Evolutionary conservation across 2,113 vertebrate genomes (phyloP), one percentile per base, ranked within the genome.

Genomic region (Prochilodus magdalenae): DNA sequence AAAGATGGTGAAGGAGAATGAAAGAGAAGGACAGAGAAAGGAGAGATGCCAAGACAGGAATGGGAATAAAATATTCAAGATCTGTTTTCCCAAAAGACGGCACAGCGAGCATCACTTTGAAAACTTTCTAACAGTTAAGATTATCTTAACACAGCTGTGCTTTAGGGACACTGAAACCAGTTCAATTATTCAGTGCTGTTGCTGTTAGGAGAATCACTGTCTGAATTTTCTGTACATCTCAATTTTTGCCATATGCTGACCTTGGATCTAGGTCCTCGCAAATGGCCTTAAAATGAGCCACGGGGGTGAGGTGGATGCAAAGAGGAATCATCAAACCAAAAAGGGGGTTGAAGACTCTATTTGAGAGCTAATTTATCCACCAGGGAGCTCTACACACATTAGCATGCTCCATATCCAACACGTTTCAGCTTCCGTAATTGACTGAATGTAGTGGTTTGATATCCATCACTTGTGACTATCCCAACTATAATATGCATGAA

Each of bases 301-400:
- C 85, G 15, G 33, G 83, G 80, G 49, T 80, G 86, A 82, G 78
- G 73, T 81, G 80, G 18, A 49, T 24, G 0, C 47, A 73, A 69
- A 63, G 26, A 15, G 53, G 62, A 67, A 71, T 24, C 22, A 26
- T 36, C 49, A 26, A 30, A 47, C 20, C 15, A 77, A 66, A 53
- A 47, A 74, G 71, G 79, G 16, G 47, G 33, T 3, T 83, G 67
- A 91, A 86, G 53, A 85, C 53, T 73, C 60, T 70, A 63, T 88
- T 86, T 85, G 75, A 83, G 74, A 73, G 22, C 86, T 92, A 92
- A 93, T 93, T 91, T 91, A 91, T 90, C 87, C 89, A 88, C 86
- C 60, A 86, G 90, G 90, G 88, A 90, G 44, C 22, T 44, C 69
- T 62, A 26, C 80, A 69, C 33, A 70, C 81, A 82, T 87, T 90